Evolutionary conservation across 2,113 vertebrate species (phyloP).

Genomic region (Tangachromis dhanisi): DNA sequence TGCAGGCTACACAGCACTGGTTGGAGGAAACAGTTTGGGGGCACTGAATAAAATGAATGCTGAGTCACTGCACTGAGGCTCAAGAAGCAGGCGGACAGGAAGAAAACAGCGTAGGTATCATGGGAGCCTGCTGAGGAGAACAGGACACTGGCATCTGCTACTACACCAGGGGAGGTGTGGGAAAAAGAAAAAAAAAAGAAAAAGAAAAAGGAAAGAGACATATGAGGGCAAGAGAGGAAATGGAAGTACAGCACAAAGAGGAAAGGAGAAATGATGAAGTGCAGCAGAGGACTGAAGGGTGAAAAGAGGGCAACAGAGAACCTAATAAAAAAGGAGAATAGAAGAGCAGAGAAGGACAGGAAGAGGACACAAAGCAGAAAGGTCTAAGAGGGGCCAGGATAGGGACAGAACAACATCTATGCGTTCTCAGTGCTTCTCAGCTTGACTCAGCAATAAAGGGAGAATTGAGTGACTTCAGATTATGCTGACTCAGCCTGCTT

Average conservation of each 20-base stretch:
- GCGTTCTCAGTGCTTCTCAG: neutral
- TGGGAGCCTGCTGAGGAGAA: constrained; percentile 27
- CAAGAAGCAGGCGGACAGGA: constrained; percentile 21
- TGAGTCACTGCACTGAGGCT: constrained; percentile 45
- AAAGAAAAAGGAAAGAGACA: neutral
- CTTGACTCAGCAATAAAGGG: constrained; percentile 15
- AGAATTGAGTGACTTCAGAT: neutral
- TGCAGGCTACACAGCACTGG: neutral
- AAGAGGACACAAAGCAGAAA: neutral
- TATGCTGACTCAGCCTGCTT: constrained; percentile 18
- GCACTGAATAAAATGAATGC: constrained; percentile 1
- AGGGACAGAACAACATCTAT: neutral
- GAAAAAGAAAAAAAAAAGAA: neutral
- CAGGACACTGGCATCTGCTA: constrained; percentile 39
- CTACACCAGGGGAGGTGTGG: neutral
- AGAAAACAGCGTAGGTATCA: constrained; percentile 18
- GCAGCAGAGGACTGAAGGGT: neutral
- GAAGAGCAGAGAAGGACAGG: neutral
- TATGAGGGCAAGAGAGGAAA: neutral
- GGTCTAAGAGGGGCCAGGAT: neutral
- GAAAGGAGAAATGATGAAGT: neutral
- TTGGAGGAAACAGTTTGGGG: neutral
- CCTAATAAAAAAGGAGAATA: neutral
- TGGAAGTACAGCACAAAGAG: neutral
- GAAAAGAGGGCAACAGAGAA: neutral